Evolutionary conservation across 2,113 vertebrate genomes (phyloP).

Genomic region (Hypomesus transpacificus): DNA sequence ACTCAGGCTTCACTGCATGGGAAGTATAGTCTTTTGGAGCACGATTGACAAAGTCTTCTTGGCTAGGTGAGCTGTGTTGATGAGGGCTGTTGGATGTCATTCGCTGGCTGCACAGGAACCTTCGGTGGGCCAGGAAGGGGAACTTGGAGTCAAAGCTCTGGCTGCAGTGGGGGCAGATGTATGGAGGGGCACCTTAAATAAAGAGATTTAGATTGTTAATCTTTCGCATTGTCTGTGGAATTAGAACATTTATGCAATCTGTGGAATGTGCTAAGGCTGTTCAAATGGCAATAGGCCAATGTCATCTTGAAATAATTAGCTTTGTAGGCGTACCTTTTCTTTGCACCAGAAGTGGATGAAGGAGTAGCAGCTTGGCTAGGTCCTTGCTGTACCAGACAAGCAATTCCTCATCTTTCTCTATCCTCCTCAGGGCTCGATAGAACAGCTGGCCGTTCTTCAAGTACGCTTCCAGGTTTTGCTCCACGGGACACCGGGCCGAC

Average conservation of each 20-base stretch:
- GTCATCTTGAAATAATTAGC: neutral
- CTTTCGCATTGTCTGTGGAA: neutral
- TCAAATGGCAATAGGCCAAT: neutral
- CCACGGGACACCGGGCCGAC: conserved; percentile 77
- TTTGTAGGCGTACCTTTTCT: conserved; percentile 68
- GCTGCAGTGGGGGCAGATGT: conserved; percentile 75
- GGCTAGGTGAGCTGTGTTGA: no score
- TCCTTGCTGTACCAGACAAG: conserved; percentile 84
- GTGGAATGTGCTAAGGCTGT: neutral
- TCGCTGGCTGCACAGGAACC: conserved; percentile 78
- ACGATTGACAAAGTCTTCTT: conserved; percentile 39
- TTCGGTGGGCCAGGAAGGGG: conserved; percentile 76
- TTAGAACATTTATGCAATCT: neutral
- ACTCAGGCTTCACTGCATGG: neutral
- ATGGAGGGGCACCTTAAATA: conserved; percentile 66
- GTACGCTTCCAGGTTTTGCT: conserved; percentile 86
- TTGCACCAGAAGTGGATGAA: conserved; percentile 65
- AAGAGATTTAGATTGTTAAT: neutral
- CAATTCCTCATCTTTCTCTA: conserved; percentile 80
- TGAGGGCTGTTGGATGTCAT: conserved; percentile 44
- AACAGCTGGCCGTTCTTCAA: conserved; percentile 84
- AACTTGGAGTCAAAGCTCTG: conserved; percentile 81
- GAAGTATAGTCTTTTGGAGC: conserved; percentile 54
- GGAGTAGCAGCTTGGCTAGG: conserved; percentile 74
- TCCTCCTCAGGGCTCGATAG: conserved; percentile 79